Conservation (phyloP, 2,113 vertebrate species). For the Chloroceryle aenea region DNA sequence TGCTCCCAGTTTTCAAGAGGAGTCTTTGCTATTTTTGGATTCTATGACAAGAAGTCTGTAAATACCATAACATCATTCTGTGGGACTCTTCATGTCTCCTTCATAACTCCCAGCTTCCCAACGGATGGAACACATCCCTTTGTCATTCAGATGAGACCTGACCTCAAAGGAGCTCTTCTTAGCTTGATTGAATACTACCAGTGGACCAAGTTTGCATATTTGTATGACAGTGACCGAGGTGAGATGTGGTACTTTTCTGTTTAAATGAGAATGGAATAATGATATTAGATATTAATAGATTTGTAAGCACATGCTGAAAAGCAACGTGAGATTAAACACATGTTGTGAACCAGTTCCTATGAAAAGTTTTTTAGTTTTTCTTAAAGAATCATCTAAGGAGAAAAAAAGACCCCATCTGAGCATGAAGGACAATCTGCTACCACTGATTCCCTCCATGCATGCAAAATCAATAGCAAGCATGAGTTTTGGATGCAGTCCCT, state of each 20-base stretch:
- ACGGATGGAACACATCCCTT: constrained; percentile 96
- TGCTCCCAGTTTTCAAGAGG: constrained; percentile 99
- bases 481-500: not conserved
- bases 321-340: not conserved
- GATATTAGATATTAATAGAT: not conserved
- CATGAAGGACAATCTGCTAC: not conserved
- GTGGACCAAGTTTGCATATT: constrained; percentile 98
- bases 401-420: not conserved
- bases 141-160: constrained; percentile 98
- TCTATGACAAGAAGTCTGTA: constrained; percentile 99
- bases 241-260: constrained; percentile 26
- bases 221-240: constrained; percentile 99
- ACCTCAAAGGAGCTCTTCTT: constrained; percentile 96
- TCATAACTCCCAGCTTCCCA: constrained; percentile 98
- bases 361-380: not conserved
- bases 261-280: not conserved
- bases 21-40: constrained; percentile 99
- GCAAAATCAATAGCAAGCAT: not conserved
- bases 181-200: constrained; percentile 99
- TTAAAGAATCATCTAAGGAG: not conserved
- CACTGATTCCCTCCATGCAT: not conserved
- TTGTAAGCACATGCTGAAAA: not conserved
- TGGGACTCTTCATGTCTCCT: constrained; percentile 97
- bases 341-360: not conserved
- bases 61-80: constrained; percentile 99